Base-by-base conservation (phyloP, 2,888 invertebrate genomes). In the Cataglyphis rosenhaueri region DNA sequence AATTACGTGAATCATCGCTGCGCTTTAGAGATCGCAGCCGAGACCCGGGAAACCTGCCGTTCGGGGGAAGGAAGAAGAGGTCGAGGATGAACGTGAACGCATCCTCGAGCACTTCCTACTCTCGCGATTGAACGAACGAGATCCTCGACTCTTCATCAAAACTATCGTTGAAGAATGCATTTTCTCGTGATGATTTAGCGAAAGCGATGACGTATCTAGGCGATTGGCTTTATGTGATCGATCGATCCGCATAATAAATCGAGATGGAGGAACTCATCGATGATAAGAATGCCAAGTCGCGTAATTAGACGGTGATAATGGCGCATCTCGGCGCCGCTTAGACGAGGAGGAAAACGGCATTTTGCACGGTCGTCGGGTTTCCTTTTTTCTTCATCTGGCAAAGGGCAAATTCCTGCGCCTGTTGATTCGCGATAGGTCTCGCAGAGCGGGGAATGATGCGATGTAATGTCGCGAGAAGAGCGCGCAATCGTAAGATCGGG, bases 361-460 rank as follows among this genome's bases (percentile, higher is more conserved):
- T 81, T 73, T 81, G 78, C 62, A 44, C 32, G n/a, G 57, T 68
- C 32, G 78, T 29, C 75, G 32, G 38, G 52, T 52, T n/a, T 52
- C 0, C 8, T n/a, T 52, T n/a, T n/a, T 66, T 66, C 29, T 57
- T 75, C 55, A 82, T 9, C 75, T 73, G 21, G 78, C 68, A 88
- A 88, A 88, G 87, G 87, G 87, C 83, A 87, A 88, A 87, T 88
- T 88, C 87, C 82, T 84, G 55, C 38, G 79, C 75, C 62, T 64
- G 71, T 66, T 61, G 55, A 70, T 73, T 35, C 84, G 57, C 74
- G 61, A 70, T 44, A 78, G 74, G 68, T 73, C 79, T 44, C 44
- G 3, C 15, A 0, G 3, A 12, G 12, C 73, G 64, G 18, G 12
- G 73, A 29, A 18, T 25, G 75, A 74, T 6, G 66, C 25, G 18